These are phyloP conservation scores for Tipula confusa DNA, from an alignment of 2,888 invertebrate species.

Conservation along the genomic window DNA sequence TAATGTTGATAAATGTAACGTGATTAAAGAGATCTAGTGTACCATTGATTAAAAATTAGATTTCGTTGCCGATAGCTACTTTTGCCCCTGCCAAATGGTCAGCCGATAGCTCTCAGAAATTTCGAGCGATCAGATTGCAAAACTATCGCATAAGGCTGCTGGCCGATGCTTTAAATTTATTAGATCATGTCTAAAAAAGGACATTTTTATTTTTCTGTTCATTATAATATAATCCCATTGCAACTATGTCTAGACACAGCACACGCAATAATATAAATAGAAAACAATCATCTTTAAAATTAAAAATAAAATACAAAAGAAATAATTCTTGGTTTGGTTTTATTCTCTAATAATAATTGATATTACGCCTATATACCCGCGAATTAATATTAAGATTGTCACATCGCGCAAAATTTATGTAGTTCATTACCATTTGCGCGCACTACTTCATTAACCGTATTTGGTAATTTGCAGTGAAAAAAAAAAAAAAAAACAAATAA, in stretches of 20 bases:
- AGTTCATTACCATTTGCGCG: background rate
- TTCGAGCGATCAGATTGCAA: too few relatives aligned
- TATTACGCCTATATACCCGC: background rate
- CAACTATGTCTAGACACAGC: background rate
- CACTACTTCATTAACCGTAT: background rate
- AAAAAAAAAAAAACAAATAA: too few relatives aligned
- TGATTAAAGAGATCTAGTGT: too few relatives aligned
- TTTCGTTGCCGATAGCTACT: too few relatives aligned
- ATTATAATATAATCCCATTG: background rate
- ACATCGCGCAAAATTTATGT: background rate
- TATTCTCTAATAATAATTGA: background rate
- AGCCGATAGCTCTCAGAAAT: too few relatives aligned
- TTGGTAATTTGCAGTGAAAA: conserved; percentile 14
- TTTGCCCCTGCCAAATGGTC: too few relatives aligned
- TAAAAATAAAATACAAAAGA: background rate
- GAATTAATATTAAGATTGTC: background rate
- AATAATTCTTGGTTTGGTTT: background rate
- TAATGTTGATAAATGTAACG: too few relatives aligned
- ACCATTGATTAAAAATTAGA: too few relatives aligned
- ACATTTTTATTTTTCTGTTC: background rate
- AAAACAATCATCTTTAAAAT: background rate
- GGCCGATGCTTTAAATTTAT: background rate
- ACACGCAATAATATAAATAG: background rate
- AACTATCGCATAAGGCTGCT: too few relatives aligned
- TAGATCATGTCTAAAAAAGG: background rate